Percentiles rank a stretch among this genome's conserved stretches.
These are phyloP conservation scores for Okapia johnstoni DNA, from an alignment of 2,113 vertebrate species.

Conservation along the genomic window DNA sequence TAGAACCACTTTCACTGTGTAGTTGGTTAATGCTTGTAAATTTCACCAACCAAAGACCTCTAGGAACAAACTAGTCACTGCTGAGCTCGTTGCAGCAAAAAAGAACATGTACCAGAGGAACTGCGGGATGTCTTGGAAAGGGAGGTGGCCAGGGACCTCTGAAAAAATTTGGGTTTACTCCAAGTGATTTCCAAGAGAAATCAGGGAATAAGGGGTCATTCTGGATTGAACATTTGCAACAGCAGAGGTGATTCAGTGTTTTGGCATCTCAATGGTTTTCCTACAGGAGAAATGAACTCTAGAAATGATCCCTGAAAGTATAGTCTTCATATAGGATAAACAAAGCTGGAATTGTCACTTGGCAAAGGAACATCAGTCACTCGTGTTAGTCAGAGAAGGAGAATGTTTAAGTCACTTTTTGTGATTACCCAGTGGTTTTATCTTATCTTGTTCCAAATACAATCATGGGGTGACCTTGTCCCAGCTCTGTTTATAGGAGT, in stretches of 20 bases:
- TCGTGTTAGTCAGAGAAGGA: conserved; percentile 15
- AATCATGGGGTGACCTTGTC: background rate
- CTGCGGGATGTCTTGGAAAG: background rate
- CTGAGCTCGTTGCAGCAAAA: background rate
- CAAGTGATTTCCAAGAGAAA: background rate
- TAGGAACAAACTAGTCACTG: background rate
- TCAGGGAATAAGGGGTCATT: background rate
- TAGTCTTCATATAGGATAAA: background rate
- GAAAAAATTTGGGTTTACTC: background rate
- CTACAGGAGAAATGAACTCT: background rate
- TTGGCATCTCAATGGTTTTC: background rate
- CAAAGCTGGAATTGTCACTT: background rate
- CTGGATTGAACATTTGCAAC: background rate
- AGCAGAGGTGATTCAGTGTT: background rate
- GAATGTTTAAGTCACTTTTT: conserved; percentile 18
- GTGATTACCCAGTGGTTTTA: conserved; percentile 5
- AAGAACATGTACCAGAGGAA: background rate
- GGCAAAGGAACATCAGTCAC: background rate
- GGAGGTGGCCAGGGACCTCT: background rate
- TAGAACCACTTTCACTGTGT: background rate
- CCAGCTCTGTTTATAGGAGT: conserved; percentile 29
- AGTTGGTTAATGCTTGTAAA: background rate
- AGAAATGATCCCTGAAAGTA: background rate
- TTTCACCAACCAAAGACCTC: background rate
- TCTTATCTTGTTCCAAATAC: conserved; percentile 43